Evolutionary conservation across 2,888 invertebrate species (phyloP), one percentile per base, ranked within the genome.

Genomic region (Macaria notata): DNA sequence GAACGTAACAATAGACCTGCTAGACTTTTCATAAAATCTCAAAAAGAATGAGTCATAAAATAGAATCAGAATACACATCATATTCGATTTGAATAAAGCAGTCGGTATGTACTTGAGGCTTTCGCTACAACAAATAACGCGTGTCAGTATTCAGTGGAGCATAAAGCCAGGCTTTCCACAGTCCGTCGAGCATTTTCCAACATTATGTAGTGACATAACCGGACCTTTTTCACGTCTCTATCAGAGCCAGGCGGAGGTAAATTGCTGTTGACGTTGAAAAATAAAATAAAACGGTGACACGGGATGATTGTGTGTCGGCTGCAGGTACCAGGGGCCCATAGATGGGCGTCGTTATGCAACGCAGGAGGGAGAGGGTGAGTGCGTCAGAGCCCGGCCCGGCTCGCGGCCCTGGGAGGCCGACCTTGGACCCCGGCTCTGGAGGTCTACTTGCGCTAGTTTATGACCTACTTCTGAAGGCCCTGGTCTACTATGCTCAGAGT

Each of bases 321-420:
- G 69, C 84, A 65, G 63, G 59, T 76, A 84, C 79, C 69, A 80
- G 82, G 79, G 61, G 56, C 65, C 56, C 68, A 84, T 72, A 60
- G 72, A 50, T 51, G 49, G 59, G 51, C 54, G 56, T 49, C 42
- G 65, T 63, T 68, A 66, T 64, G 63, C 66, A 65, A 68, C 56
- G 38, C 63, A 54, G 57, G 54, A 56, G 56, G 60, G 59, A 45
- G 47, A 39, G 43, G 43, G 31, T 44, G 39, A 42, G 59, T 79
- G 77, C 80, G 83, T 82, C 82, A 79, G 61, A 65, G 62, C 64
- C 69, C 66, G 70, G 68, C 62, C 49, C 66, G 59, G 50, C 9
- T 5, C 8, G 38, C 65, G 57, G 52, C 62, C 65, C 62, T 62
- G 56, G 41, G 7, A 46, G 30, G 9, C 9, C 56, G 59, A 49